Evolutionary conservation across 2,888 invertebrate genomes (phyloP).

Genomic region (Temnothorax unifasciatus): DNA sequence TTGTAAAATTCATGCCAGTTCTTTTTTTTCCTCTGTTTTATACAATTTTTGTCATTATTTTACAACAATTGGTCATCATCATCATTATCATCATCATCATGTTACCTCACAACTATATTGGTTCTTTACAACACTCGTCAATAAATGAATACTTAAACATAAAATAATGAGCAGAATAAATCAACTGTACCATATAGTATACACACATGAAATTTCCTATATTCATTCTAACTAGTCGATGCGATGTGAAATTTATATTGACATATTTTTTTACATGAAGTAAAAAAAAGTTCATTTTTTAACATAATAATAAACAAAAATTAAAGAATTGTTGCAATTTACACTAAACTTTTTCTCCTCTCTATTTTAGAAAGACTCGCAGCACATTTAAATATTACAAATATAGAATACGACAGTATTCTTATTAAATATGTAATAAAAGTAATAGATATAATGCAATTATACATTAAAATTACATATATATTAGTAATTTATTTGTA

Average conservation of each 20-base stretch:
- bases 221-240: slow-evolving; percentile 63
- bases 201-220: slow-evolving; percentile 70
- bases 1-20: slow-evolving; percentile 66
- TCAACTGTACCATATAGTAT: slow-evolving; percentile 58
- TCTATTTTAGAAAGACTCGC: too few relatives aligned
- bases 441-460: slow-evolving; percentile 7
- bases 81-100: slow-evolving; percentile 53
- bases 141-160: slow-evolving; percentile 58
- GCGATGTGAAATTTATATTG: slow-evolving; percentile 10
- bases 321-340: neutral
- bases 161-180: slow-evolving; percentile 58
- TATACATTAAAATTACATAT: too few relatives aligned
- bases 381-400: slow-evolving; percentile 24
- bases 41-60: slow-evolving; percentile 60
- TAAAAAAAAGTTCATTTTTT: slow-evolving; percentile 28
- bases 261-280: slow-evolving; percentile 57
- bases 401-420: neutral
- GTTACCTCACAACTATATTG: slow-evolving; percentile 50
- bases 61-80: slow-evolving; percentile 55
- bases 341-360: neutral
- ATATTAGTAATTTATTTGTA: too few relatives aligned
- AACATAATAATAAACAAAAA: slow-evolving; percentile 9
- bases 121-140: slow-evolving; percentile 50
- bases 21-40: slow-evolving; percentile 59
- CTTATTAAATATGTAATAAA: neutral